phyloP scores from a whole-genome alignment of 2,113 vertebrate genomes.

The Hystrix brachyura region DNA sequence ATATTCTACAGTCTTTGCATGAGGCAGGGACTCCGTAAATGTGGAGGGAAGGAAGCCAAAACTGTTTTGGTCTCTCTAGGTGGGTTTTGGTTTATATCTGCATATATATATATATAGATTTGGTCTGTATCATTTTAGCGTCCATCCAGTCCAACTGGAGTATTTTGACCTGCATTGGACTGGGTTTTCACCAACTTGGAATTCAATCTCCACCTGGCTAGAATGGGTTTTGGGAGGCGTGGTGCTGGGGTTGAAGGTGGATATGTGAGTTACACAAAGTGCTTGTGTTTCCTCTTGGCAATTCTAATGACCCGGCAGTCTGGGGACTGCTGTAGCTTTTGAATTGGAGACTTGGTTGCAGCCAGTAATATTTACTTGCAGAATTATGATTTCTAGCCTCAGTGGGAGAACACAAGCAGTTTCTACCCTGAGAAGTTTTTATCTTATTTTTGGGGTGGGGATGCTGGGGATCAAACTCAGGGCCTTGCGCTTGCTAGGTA shows the following conservation, averaged over 20 bases:
- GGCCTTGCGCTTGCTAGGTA: no score
- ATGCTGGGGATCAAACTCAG: no score
- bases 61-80: background rate
- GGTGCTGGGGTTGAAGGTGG: background rate
- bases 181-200: background rate
- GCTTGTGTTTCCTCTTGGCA: background rate
- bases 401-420: slow-evolving; percentile 17
- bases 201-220: background rate
- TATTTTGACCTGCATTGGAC: background rate
- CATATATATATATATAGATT: background rate
- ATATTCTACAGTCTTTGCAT: background rate
- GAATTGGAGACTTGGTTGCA: slow-evolving; percentile 24
- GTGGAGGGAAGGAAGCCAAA: slow-evolving; percentile 15
- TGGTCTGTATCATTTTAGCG: background rate
- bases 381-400: slow-evolving; percentile 44
- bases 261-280: background rate
- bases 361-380: slow-evolving; percentile 32
- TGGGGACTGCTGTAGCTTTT: background rate
- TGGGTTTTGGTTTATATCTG: background rate
- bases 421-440: slow-evolving; percentile 38
- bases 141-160: background rate
- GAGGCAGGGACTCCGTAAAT: background rate
- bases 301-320: background rate
- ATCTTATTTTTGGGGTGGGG: background rate
- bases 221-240: background rate